These are phyloP conservation scores for Limnephilus rhombicus DNA, from an alignment of 2,888 invertebrate genomes.

Conservation along the genomic window DNA sequence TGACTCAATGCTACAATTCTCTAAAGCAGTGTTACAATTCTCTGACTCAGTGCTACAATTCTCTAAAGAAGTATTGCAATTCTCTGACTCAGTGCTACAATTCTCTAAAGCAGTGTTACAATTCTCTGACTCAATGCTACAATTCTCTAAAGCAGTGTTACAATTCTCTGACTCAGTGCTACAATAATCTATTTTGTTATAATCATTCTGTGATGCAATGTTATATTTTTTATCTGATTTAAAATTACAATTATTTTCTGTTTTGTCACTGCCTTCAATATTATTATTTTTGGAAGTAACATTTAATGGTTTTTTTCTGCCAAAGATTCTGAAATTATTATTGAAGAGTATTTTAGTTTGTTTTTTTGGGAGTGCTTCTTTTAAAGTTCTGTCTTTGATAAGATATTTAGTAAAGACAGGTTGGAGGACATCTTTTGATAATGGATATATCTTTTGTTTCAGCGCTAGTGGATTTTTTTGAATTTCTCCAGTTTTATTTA, in stretches of 20 bases:
- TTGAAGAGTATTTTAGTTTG: background rate
- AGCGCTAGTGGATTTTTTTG: background rate
- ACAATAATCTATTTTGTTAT: background rate
- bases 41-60: no score
- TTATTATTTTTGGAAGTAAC: background rate
- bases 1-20: background rate
- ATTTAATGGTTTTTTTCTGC: background rate
- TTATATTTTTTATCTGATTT: background rate
- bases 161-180: background rate
- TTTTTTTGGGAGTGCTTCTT: background rate
- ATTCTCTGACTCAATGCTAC: background rate
- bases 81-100: background rate
- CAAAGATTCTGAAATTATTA: background rate
- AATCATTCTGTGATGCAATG: background rate
- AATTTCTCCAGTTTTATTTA: constrained; percentile 22
- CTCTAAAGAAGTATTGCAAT: background rate
- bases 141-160: no score
- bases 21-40: background rate
- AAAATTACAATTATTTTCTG: background rate
- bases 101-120: background rate
- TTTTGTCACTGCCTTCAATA: background rate
- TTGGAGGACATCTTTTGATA: constrained; percentile 18
- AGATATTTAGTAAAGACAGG: constrained; percentile 24
- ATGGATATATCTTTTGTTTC: background rate
- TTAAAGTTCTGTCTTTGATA: background rate